phyloP scores from a whole-genome alignment of 2,797 vertebrate genomes.

The Lagorchestes hirsutus region DNA sequence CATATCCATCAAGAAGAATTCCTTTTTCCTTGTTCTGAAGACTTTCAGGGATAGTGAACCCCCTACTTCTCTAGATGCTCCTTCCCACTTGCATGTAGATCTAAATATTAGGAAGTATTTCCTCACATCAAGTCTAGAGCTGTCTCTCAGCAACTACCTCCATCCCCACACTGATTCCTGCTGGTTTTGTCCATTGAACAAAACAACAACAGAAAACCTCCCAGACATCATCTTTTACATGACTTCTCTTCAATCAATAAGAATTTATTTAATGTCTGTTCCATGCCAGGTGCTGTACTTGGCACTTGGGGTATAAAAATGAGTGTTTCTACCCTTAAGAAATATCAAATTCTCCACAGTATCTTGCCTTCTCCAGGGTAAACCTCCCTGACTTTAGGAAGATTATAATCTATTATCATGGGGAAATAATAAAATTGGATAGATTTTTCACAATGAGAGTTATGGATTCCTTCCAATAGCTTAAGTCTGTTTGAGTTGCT shows the following conservation, averaged over 20 bases:
- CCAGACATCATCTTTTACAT: background rate
- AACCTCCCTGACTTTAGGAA: background rate
- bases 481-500: background rate
- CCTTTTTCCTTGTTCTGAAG: background rate
- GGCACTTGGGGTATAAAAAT: background rate
- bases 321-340: background rate
- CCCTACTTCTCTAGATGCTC: background rate
- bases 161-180: background rate
- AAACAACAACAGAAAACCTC: background rate
- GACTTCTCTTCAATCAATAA: background rate
- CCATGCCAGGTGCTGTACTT: background rate
- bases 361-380: background rate
- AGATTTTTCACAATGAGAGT: background rate
- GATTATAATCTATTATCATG: background rate
- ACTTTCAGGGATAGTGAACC: background rate
- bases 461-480: background rate
- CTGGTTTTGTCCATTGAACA: background rate
- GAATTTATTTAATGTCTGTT: background rate
- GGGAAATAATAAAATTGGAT: background rate
- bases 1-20: no score
- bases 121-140: background rate
- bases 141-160: background rate
- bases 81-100: background rate
- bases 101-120: background rate
- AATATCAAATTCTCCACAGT: background rate